Evolutionary conservation across 2,113 vertebrate genomes (phyloP), one percentile per base, ranked within the genome.

Genomic region (Otocyon megalotis): DNA sequence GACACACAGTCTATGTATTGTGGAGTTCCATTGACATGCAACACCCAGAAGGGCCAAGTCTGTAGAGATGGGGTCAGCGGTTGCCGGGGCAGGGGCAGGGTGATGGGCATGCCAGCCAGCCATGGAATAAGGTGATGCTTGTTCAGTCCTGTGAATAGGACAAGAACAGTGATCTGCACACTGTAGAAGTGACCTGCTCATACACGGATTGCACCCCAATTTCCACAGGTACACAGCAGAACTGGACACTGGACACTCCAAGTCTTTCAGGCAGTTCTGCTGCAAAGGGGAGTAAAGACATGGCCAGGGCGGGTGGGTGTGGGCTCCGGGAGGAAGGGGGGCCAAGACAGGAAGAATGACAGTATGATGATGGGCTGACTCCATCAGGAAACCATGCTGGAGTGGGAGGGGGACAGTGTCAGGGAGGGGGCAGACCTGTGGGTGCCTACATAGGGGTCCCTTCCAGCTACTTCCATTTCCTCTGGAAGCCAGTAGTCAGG

Each of bases 1-100:
- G 50, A 20, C 1, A 30, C 14, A n/a, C 12, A 8, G 67, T 4
- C n/a, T 2, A 19, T 24, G 2, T 0, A 15, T n/a, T 8, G 1
- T 10, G 13, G 2, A 30, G 30, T 10, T n/a, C 56, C 56, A 13
- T 50, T 20, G 9, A 16, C 10, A 3, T 2, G 4, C 5, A 56
- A 0, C 1, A 24, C 35, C 85, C 85, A 12, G 3, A 37, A 72
- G 50, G 13, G 50, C 9, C 11, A 11, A 28, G 12, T 12, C 15
- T 15, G 9, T 19, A 71, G 14, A 71, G 22, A 3, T 30, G 2
- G 53, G 53, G 37, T 2, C 5, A 13, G 9, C 0, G n/a, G 67
- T 1, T 54, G 85, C 50, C 6, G 79, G n/a, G 54, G 54, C 79
- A 0, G 24, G 24, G 19, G n/a, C 17, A 2, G 28, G 6, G 30